Evolutionary conservation across 2,888 invertebrate genomes (phyloP).

Genomic region (Chorisops tibialis): DNA sequence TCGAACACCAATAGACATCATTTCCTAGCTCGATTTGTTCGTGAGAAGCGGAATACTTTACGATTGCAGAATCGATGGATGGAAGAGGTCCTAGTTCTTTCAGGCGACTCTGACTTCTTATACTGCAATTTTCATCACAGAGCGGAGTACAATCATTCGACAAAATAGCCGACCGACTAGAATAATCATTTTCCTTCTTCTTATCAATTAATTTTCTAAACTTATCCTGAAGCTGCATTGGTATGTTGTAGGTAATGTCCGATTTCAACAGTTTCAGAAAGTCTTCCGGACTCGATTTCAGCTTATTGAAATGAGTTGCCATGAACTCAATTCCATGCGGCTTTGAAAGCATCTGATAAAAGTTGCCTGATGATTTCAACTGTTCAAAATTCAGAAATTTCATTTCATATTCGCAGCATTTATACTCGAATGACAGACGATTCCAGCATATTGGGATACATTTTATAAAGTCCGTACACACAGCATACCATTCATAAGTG

Average conservation of each 20-base stretch:
- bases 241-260: background rate
- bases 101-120: too few relatives aligned
- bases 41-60: too few relatives aligned
- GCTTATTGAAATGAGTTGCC: background rate
- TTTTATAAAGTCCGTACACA: background rate
- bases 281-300: background rate
- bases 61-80: too few relatives aligned
- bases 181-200: too few relatives aligned
- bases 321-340: background rate
- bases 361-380: background rate
- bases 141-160: too few relatives aligned
- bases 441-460: background rate
- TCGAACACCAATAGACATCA: too few relatives aligned
- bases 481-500: background rate
- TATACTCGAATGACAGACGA: background rate
- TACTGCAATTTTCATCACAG: too few relatives aligned
- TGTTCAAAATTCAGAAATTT: background rate
- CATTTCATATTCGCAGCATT: background rate
- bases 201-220: background rate
- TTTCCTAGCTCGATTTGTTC: too few relatives aligned
- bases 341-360: background rate
- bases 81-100: too few relatives aligned
- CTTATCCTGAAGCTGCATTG: background rate
- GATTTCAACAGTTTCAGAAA: background rate
- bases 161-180: too few relatives aligned